phyloP scores from a whole-genome alignment of 2,888 invertebrate species.

The Papilio demoleus region DNA sequence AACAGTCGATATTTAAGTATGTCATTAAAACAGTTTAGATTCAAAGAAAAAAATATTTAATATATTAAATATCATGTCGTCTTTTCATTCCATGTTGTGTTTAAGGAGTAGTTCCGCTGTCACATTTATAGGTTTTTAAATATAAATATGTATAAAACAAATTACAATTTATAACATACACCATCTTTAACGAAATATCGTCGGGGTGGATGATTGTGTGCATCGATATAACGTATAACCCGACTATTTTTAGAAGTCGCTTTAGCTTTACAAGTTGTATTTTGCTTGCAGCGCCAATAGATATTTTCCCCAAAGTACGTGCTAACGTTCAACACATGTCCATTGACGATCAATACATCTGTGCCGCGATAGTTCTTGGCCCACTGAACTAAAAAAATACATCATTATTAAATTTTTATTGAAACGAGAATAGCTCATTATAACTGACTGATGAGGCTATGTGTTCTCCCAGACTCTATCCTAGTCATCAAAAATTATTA shows the following conservation, averaged over 20 bases:
- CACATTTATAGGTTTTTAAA: too few species aligned
- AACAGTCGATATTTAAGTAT: too few species aligned
- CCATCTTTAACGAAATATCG: conserved; percentile 19
- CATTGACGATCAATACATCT: conserved; percentile 3
- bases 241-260: conserved; percentile 4
- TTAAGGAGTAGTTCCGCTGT: too few species aligned
- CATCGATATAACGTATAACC: background rate
- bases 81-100: too few species aligned
- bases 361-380: background rate
- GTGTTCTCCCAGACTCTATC: too few species aligned
- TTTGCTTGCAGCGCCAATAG: conserved; percentile 39
- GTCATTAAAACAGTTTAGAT: too few species aligned
- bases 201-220: conserved; percentile 23
- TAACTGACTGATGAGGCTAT: too few species aligned
- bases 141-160: too few species aligned
- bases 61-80: too few species aligned
- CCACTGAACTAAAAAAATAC: background rate
- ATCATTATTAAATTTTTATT: background rate
- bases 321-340: conserved; percentile 23
- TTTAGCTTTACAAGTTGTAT: conserved; percentile 15
- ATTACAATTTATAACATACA: conserved; percentile 15
- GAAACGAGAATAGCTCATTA: background rate
- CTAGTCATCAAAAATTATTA: too few species aligned
- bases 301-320: conserved; percentile 41
- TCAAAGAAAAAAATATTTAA: too few species aligned